Percentiles rank a stretch among this genome's conserved stretches.
phyloP scores from a whole-genome alignment of 2,113 vertebrate species.

The Neolamprologus caudopunctatus region DNA sequence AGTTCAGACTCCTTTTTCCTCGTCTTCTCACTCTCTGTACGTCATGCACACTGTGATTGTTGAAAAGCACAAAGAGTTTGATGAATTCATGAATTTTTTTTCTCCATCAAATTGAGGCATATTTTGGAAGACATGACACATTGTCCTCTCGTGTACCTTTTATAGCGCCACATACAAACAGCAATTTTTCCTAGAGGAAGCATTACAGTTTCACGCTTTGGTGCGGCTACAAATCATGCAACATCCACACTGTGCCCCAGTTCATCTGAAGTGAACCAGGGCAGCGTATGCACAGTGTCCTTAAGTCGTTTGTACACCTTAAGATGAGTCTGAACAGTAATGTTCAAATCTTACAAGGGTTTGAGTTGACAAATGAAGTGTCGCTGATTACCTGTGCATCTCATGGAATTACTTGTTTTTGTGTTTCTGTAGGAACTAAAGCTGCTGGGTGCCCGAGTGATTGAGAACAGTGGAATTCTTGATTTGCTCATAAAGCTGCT shows the following conservation, averaged over 20 bases:
- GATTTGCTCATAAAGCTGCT: slow-evolving; percentile 87
- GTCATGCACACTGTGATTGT: accelerated
- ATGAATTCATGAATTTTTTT: neutral
- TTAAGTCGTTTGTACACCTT: neutral
- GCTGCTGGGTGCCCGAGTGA: slow-evolving; percentile 83
- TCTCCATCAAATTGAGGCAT: neutral
- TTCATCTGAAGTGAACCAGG: neutral
- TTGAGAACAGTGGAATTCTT: slow-evolving; percentile 87
- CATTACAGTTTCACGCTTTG: neutral
- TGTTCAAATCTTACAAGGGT: accelerated
- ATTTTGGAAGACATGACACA: neutral
- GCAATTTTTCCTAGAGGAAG: neutral
- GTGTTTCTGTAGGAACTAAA: slow-evolving; percentile 78
- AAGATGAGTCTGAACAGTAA: neutral
- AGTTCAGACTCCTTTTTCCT: neutral
- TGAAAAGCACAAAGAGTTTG: neutral
- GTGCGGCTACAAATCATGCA: neutral
- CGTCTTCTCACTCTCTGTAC: neutral
- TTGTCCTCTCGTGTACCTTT: neutral
- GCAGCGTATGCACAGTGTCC: neutral
- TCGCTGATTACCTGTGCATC: neutral
- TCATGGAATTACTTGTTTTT: neutral
- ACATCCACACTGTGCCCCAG: neutral
- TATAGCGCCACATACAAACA: neutral
- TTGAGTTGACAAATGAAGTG: neutral